Conservation (phyloP, 2,888 invertebrate genomes). For the Nymphalis urticae region DNA sequence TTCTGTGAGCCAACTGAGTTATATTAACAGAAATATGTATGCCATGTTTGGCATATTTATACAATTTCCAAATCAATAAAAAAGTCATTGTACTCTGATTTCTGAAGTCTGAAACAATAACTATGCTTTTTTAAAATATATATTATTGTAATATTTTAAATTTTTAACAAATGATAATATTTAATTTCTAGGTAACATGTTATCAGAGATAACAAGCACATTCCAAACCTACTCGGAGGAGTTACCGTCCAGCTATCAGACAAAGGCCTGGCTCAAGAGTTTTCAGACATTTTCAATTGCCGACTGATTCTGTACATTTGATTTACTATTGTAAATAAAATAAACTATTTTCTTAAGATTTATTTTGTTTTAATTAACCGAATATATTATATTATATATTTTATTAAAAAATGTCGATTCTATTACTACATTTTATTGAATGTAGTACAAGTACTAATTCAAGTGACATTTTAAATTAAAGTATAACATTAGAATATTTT, state of each 20-base stretch:
- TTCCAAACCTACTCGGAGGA: constrained; percentile 61
- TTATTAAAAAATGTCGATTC: no score
- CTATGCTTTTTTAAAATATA: no score
- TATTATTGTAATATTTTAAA: neutral
- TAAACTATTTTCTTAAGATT: constrained; percentile 21
- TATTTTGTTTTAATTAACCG: constrained; percentile 3
- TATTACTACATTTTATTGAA: no score
- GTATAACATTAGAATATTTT: no score
- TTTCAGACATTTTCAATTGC: constrained; percentile 59
- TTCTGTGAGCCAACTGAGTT: neutral
- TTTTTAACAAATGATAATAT: constrained; percentile 9
- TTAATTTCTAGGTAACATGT: constrained; percentile 59
- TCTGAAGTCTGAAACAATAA: no score
- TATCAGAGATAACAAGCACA: constrained; percentile 57
- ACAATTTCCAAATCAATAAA: no score
- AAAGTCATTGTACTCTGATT: no score
- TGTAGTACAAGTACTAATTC: no score
- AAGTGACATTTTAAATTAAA: no score
- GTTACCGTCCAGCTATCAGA: constrained; percentile 55
- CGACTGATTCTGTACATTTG: constrained; percentile 48
- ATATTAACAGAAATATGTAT: no score
- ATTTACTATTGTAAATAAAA: constrained; percentile 29
- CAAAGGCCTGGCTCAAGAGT: constrained; percentile 61
- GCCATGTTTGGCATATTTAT: no score
- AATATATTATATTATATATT: no score